A percentile compares a stretch with the other conserved stretches of the same genome.
Conservation (phyloP, 1,140 invertebrate species). For the Plectrocnemia conspersa region DNA sequence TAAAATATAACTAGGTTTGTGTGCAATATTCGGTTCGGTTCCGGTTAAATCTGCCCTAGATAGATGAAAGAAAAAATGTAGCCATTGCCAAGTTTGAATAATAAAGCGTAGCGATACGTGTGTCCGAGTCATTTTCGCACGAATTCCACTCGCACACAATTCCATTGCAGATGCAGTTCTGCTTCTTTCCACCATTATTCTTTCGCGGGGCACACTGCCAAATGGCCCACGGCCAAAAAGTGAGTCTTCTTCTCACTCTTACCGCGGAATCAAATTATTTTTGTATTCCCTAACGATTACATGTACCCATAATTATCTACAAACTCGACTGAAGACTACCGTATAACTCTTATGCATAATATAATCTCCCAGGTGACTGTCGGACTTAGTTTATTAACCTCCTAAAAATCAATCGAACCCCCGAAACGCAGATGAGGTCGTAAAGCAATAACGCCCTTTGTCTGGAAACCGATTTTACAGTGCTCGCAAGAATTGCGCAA, state of each 20-base stretch:
- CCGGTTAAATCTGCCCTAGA: too few species aligned
- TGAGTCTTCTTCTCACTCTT: slow-evolving; percentile 31
- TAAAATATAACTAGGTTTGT: too few species aligned
- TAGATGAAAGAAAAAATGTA: not conserved
- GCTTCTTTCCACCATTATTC: slow-evolving; percentile 29
- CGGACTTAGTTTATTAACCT: slow-evolving; percentile 1
- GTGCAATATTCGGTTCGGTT: too few species aligned
- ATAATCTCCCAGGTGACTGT: not conserved
- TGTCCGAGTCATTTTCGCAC: not conserved
- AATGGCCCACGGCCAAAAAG: slow-evolving; percentile 35
- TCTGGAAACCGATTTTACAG: not conserved
- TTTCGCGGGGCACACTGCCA: slow-evolving; percentile 32
- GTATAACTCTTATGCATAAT: not conserved
- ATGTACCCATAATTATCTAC: slow-evolving; percentile 21
- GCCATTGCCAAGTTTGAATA: not conserved
- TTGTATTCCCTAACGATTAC: slow-evolving; percentile 20
- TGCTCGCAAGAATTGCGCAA: too few species aligned
- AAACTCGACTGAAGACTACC: not conserved
- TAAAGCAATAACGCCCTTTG: slow-evolving; percentile 1
- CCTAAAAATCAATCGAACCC: too few species aligned
- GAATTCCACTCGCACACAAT: slow-evolving; percentile 2
- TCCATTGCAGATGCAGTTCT: slow-evolving; percentile 15
- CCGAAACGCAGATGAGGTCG: too few species aligned
- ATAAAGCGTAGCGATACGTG: not conserved
- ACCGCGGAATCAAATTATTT: slow-evolving; percentile 30